Evolutionary conservation across 2,888 invertebrate species (phyloP), one percentile per base, ranked within the genome.

Genomic region (Branchipolynoe longqiensis): DNA sequence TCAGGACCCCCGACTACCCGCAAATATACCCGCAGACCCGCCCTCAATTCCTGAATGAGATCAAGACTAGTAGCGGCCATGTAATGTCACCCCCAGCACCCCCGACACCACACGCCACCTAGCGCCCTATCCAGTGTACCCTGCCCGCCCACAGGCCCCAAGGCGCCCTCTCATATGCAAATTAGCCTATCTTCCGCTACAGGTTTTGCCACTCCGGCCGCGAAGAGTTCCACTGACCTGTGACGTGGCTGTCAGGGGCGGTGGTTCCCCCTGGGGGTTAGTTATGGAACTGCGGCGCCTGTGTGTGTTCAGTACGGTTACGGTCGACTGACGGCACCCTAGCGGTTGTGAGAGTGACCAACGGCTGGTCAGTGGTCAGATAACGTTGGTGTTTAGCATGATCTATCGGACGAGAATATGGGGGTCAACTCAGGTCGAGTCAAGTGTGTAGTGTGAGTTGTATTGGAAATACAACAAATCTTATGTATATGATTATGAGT

Each of bases 141-240:
- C n/a, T n/a, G n/a, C n/a, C 28, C 33, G 33, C 69, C 25, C 69
- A 69, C 69, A 69, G 36, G 36, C 69, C 69, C 22, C 8, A 69
- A 38, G 69, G n/a, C n/a, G n/a, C n/a, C 69, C n/a, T 69, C 69
- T 78, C 78, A 78, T 78, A 78, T 78, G 78, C 78, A 78, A 78
- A 78, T 78, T 33, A 78, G 28, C 14, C 78, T 54, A 73, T 38
- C 78, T 78, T 48, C 48, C 78, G 78, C 22, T 78, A 78, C 78
- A 78, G 78, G 48, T 78, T 78, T 78, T 54, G 18, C 78, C 78
- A 78, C 78, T 78, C 78, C 78, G 25, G n/a, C 28, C 54, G 48
- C 12, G 78, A 78, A 78, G 78, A 78, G 78, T 78, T 78, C 78
- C 78, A 48, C 40, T 78, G 78, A 78, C 78, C 41, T 78, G 78